Evolutionary conservation across 2,113 vertebrate genomes (phyloP).

Genomic region (Tursiops truncatus): DNA sequence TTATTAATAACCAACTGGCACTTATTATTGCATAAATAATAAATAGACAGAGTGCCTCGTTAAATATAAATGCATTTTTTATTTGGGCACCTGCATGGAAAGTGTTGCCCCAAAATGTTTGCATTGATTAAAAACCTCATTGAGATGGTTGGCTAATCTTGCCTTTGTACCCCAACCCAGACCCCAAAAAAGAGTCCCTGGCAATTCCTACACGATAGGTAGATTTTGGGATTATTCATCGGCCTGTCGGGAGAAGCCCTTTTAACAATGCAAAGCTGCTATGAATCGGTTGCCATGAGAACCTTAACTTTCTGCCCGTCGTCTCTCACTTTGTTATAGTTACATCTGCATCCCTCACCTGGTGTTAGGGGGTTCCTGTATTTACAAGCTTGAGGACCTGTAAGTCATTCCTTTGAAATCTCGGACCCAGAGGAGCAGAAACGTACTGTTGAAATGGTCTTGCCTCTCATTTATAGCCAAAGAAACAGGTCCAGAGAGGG

Average conservation of each 20-base stretch:
- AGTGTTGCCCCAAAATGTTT: slow-evolving; percentile 60
- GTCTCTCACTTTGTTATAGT: slow-evolving; percentile 25
- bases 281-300: slow-evolving; percentile 57
- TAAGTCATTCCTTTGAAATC: background rate
- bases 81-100: slow-evolving; percentile 67
- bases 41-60: slow-evolving; percentile 73
- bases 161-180: background rate
- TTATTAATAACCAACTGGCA: slow-evolving; percentile 69
- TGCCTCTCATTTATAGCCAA: background rate
- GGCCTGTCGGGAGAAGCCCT: slow-evolving; percentile 43
- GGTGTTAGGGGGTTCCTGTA: background rate
- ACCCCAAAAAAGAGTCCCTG: background rate
- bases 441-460: background rate
- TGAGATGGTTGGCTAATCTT: slow-evolving; percentile 70
- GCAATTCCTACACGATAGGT: slow-evolving; percentile 17
- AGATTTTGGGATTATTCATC: slow-evolving; percentile 46
- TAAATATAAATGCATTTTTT: slow-evolving; percentile 73
- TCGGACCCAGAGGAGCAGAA: background rate
- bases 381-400: background rate
- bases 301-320: slow-evolving; percentile 52
- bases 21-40: slow-evolving; percentile 79
- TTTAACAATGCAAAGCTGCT: background rate
- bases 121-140: slow-evolving; percentile 71
- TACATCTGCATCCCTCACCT: slow-evolving; percentile 7
- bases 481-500: background rate